These are phyloP conservation scores for Heterochromis multidens DNA, from an alignment of 2,113 vertebrate species.

Conservation along the genomic window DNA sequence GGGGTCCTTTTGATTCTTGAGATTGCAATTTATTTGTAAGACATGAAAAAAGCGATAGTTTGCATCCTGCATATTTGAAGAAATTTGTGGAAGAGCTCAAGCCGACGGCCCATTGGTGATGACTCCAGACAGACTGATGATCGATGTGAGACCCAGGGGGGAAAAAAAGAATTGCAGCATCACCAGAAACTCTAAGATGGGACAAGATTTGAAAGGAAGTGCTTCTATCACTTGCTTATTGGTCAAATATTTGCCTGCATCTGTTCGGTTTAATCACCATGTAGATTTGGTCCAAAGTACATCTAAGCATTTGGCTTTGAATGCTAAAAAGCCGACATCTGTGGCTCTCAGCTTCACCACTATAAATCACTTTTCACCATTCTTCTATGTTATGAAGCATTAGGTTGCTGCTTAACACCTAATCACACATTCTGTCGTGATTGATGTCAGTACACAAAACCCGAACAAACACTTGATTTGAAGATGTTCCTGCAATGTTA, in stretches of 20 bases:
- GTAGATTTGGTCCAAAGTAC: not conserved
- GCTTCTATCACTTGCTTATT: not conserved
- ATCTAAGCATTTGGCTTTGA: not conserved
- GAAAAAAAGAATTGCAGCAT: not conserved
- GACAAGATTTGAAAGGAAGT: too few relatives aligned
- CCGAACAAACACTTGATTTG: not conserved
- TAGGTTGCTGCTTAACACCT: not conserved
- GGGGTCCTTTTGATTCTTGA: not conserved
- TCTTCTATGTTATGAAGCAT: not conserved
- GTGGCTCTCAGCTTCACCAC: not conserved
- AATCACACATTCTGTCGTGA: not conserved
- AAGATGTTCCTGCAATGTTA: not conserved
- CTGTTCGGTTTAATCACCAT: not conserved
- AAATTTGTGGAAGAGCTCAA: not conserved
- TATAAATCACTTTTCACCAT: not conserved
- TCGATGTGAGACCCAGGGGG: not conserved
- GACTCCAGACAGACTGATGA: not conserved
- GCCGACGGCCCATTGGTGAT: not conserved
- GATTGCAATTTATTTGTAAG: slow-evolving; percentile 3
- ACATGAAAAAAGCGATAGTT: not conserved
- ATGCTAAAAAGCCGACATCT: not conserved
- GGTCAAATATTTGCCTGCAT: not conserved
- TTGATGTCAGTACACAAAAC: not conserved
- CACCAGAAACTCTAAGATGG: not conserved
- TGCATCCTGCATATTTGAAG: not conserved